Evolutionary conservation across 2,888 invertebrate species (phyloP), one percentile per base, ranked within the genome.

Genomic region (Pyralis farinalis): DNA sequence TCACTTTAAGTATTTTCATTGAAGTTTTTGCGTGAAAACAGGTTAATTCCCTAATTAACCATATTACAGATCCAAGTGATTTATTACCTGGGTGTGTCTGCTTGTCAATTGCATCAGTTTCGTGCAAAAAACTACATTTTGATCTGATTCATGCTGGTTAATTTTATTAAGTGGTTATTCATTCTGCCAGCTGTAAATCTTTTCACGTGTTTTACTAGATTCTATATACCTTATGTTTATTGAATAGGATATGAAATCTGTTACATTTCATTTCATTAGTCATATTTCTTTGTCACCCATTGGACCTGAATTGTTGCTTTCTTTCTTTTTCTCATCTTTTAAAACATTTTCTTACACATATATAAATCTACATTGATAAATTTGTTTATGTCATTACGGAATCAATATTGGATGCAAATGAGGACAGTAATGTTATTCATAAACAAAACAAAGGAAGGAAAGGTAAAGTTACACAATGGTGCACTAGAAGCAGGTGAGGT

Each of bases 1-100:
- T 2, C 16, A 16, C 16, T 4, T 16, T 25, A 5, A 8, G 25
- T n/a, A 25, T 8, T 35, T 35, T 37, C 37, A 22, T 37, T 30
- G 21, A 37, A n/a, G 12, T 37, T 37, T 37, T 36, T 36, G 20
- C 9, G 9, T 11, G 6, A n/a, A 22, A 37, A 37, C 37, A 22
- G 22, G 31, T 37, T 37, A 22, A 31, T 10, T 30, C 30, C 29
- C 21, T 37, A 37, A 37, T 37, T 37, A 37, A 25, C 48, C 39
- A 47, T 49, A 49, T 51, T 47, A 44, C 44, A 38, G 16, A 16
- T 43, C 46, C 33, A 25, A 29, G 33, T 47, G 47, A 50, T 50
- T 55, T 51, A 49, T 55, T 48, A 44, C 33, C 31, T 43, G 46
- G 48, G 47, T 30, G 50, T 44, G 44, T 43, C 34, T 39, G 8